Conservation (phyloP, 1,140 invertebrate species). For the Drosophila truncata region DNA sequence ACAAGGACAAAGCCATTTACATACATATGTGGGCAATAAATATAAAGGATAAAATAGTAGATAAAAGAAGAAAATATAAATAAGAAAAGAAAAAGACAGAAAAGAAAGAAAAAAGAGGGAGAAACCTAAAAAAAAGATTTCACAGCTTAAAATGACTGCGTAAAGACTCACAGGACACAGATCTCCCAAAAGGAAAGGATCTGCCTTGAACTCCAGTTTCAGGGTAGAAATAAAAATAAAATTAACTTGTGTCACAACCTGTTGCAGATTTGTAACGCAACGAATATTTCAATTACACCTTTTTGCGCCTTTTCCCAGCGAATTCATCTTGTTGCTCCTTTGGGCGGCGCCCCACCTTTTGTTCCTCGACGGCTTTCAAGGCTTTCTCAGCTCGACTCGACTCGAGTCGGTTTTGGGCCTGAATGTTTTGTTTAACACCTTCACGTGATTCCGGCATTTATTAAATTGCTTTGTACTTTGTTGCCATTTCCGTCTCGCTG, state of each 20-base stretch:
- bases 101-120: too few species aligned
- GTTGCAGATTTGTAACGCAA: slow-evolving; percentile 16
- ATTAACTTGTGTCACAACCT: neutral
- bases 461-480: slow-evolving; percentile 83
- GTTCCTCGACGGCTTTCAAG: neutral
- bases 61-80: too few species aligned
- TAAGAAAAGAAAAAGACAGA: too few species aligned
- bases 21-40: slow-evolving; percentile 18
- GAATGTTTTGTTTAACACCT: slow-evolving; percentile 82
- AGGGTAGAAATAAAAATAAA: neutral
- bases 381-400: slow-evolving; percentile 2
- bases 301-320: neutral
- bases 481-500: slow-evolving; percentile 77
- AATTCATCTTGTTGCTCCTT: slow-evolving; percentile 27
- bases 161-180: neutral
- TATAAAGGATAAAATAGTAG: neutral
- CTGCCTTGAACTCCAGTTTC: neutral
- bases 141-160: neutral
- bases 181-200: neutral
- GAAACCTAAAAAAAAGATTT: neutral
- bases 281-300: slow-evolving; percentile 56
- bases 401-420: slow-evolving; percentile 26
- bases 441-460: slow-evolving; percentile 83
- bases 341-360: slow-evolving; percentile 29
- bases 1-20: neutral